phyloP scores from a whole-genome alignment of 2,113 vertebrate species.

The Cichladusa arquata region DNA sequence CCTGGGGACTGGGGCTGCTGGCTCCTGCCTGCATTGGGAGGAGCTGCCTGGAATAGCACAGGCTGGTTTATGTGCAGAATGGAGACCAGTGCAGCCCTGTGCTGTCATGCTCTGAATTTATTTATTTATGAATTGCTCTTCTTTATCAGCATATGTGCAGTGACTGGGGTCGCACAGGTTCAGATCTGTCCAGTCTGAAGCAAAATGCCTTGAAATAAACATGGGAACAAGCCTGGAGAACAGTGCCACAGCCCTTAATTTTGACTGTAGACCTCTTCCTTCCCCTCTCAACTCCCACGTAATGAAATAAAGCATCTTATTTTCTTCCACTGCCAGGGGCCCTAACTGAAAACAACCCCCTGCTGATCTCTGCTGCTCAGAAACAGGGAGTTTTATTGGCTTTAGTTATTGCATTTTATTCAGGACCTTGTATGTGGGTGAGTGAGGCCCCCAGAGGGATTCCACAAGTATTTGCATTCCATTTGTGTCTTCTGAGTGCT shows the following conservation, averaged over 20 bases:
- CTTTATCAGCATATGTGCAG: not conserved
- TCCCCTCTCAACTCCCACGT: not conserved
- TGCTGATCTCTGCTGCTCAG: conserved; percentile 53
- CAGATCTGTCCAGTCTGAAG: not conserved
- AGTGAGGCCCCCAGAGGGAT: conserved; percentile 49
- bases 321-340: conserved; percentile 61
- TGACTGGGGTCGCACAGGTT: not conserved
- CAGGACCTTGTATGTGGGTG: conserved; percentile 54
- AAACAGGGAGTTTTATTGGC: conserved; percentile 64
- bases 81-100: not conserved
- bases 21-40: not conserved
- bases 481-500: conserved; percentile 21
- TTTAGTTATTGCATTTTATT: conserved; percentile 69
- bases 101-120: not conserved
- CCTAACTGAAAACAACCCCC: conserved; percentile 57
- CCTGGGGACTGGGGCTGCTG: not conserved
- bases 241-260: conserved; percentile 4
- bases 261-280: conserved; percentile 35
- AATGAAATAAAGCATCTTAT: conserved; percentile 67
- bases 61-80: not conserved
- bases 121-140: not conserved
- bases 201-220: conserved; percentile 9
- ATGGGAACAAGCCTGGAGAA: not conserved
- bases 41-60: not conserved
- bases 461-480: conserved; percentile 43